Evolutionary conservation across 2,113 vertebrate genomes (phyloP), one percentile per base, ranked within the genome.

Genomic region (Jaculus jaculus): DNA sequence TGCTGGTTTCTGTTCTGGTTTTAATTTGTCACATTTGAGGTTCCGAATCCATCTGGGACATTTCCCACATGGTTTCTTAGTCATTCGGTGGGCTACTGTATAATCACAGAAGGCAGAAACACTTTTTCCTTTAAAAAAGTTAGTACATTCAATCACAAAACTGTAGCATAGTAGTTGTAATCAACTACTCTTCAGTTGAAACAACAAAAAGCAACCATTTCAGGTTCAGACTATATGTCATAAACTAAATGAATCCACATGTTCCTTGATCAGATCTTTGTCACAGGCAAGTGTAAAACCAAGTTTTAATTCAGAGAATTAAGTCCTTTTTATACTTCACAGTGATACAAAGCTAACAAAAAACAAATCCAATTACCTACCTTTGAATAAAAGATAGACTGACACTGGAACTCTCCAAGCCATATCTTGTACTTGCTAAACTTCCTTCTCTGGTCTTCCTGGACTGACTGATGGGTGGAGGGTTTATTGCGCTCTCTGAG

Each of bases 301-400:
- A 96, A 18, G 60, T 63, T 15, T 0, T 47, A 65, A 92, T n/a
- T 42, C 3, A 87, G 15, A 87, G 77, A 28, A 89, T 0, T 24
- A 90, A 90, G 71, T 72, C 20, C 61, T 51, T 58, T 32, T 73
- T 63, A 24, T 26, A 73, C 61, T 83, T 61, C 42, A 88, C 47
- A 65, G 18, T 10, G 0, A 0, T 5, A 73, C 47, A 92, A 92
- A 87, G 26, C 81, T 71, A 94, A 92, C 51, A 72, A 90, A 66
- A 65, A 68, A 75, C 77, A 92, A 79, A 92, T 69, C 18, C 78
- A 83, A 78, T 54, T 11, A 97, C 98, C 73, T 97, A 98, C 98
- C 98, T 94, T 97, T 97, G 95, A 98, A 95, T 78, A 98, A 95
- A 95, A 98, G 92, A 87, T 90, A 98, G 74, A 96, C 30, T 65